Evolutionary conservation across 2,888 invertebrate genomes (phyloP).

Genomic region (Pterostichus madidus): DNA sequence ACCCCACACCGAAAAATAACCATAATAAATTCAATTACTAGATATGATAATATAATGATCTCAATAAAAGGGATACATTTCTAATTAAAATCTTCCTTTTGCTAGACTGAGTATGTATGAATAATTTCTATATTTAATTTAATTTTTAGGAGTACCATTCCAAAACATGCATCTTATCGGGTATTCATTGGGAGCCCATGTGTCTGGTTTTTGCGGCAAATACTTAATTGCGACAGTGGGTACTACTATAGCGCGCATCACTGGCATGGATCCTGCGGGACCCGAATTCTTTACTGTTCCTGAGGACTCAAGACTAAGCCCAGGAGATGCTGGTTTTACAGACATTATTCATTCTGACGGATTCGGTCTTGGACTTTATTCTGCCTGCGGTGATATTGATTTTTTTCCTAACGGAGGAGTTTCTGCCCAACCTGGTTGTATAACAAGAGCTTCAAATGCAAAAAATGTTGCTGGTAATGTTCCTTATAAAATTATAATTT

Average conservation of each 20-base stretch:
- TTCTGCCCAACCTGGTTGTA: slow-evolving; percentile 83
- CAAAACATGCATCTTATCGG: slow-evolving; percentile 77
- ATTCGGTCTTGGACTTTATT: slow-evolving; percentile 80
- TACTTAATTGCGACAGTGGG: no score
- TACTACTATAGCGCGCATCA: slow-evolving; percentile 62
- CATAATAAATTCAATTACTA: no score
- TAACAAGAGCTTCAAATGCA: background rate
- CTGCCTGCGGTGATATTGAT: slow-evolving; percentile 83
- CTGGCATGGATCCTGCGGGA: slow-evolving; percentile 81
- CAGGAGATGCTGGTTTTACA: slow-evolving; percentile 83
- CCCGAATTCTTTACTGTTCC: slow-evolving; percentile 78
- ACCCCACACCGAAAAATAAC: no score
- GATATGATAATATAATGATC: no score
- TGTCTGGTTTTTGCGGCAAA: slow-evolving; percentile 81
- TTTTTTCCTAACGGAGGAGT: slow-evolving; percentile 86
- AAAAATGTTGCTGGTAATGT: no score
- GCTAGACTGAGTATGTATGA: no score
- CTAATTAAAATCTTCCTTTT: no score
- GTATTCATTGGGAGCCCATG: slow-evolving; percentile 82
- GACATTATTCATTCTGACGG: slow-evolving; percentile 86
- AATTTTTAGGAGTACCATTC: background rate
- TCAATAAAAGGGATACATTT: no score
- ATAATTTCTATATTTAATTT: no score
- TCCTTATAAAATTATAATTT: no score
- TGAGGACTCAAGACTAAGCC: slow-evolving; percentile 79